Evolutionary conservation across 2,797 vertebrate genomes (phyloP).

Genomic region (Morus bassanus): DNA sequence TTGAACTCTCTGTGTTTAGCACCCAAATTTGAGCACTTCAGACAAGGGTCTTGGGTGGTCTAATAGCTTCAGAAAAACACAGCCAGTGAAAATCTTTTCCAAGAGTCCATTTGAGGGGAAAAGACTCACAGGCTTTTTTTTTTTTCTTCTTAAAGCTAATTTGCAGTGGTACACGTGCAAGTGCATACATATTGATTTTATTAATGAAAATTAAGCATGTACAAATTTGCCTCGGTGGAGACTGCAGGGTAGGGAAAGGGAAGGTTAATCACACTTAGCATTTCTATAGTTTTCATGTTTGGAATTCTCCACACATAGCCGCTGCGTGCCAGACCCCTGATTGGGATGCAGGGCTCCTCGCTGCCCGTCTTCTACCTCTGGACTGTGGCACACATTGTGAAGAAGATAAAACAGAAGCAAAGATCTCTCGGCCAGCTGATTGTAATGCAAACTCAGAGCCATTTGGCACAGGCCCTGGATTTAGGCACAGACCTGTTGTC

Average conservation of each 20-base stretch:
- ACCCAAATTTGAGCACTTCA: neutral
- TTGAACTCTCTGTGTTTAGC: neutral
- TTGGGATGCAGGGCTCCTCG: neutral
- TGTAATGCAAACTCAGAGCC: neutral
- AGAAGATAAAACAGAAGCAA: conserved; percentile 27
- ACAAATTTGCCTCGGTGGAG: neutral
- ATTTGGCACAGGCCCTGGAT: neutral
- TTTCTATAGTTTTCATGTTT: neutral
- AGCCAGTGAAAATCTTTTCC: neutral
- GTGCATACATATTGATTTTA: neutral
- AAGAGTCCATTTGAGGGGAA: neutral
- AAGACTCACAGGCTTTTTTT: neutral
- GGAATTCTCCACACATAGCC: neutral
- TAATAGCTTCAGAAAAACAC: neutral
- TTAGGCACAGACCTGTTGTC: neutral
- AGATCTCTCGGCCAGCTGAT: neutral
- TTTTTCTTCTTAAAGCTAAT: neutral
- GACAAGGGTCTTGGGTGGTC: neutral
- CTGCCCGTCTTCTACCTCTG: neutral
- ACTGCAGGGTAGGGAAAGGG: neutral
- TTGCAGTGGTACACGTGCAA: neutral
- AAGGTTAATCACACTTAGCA: neutral
- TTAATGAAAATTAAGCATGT: conserved; percentile 43
- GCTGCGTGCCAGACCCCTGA: neutral
- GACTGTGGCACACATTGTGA: neutral